These are phyloP conservation scores for Synanthedon tipuliformis DNA, from an alignment of 2,888 invertebrate species.

Conservation along the genomic window DNA sequence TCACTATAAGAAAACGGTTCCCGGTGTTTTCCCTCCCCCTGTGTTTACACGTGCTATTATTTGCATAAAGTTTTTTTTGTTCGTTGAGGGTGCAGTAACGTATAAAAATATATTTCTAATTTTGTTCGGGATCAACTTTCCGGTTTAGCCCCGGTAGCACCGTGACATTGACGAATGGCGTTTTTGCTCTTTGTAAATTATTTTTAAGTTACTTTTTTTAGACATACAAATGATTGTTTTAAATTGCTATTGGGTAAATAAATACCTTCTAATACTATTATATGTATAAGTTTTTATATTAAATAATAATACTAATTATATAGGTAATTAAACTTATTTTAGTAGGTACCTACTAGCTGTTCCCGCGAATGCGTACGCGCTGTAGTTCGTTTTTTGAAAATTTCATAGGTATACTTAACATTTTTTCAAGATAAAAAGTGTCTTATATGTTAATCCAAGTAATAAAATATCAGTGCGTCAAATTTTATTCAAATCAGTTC, in stretches of 20 bases:
- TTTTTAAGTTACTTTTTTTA: conserved; percentile 1
- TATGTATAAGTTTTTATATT: no score
- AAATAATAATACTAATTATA: no score
- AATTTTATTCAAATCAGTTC: no score
- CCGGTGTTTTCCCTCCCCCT: conserved; percentile 31
- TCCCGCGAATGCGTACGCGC: no score
- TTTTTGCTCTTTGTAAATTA: conserved; percentile 32
- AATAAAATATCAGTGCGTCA: no score
- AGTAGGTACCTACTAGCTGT: no score
- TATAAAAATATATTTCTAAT: conserved; percentile 68
- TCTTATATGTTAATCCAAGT: no score
- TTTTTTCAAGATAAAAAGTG: no score
- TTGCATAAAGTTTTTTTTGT: conserved; percentile 63
- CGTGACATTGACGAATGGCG: conserved; percentile 56
- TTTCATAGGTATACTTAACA: no score
- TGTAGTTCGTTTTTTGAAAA: no score
- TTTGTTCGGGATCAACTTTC: conserved; percentile 53
- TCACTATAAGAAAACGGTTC: conserved; percentile 18
- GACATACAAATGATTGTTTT: not conserved
- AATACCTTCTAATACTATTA: no score
- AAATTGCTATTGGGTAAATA: not conserved
- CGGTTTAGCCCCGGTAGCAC: conserved; percentile 39
- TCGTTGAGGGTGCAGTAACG: conserved; percentile 41
- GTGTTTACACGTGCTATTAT: conserved; percentile 66
- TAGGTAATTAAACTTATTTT: no score